Evolutionary conservation across 2,797 vertebrate species (phyloP).

Genomic region (Steatocranus sp.): DNA sequence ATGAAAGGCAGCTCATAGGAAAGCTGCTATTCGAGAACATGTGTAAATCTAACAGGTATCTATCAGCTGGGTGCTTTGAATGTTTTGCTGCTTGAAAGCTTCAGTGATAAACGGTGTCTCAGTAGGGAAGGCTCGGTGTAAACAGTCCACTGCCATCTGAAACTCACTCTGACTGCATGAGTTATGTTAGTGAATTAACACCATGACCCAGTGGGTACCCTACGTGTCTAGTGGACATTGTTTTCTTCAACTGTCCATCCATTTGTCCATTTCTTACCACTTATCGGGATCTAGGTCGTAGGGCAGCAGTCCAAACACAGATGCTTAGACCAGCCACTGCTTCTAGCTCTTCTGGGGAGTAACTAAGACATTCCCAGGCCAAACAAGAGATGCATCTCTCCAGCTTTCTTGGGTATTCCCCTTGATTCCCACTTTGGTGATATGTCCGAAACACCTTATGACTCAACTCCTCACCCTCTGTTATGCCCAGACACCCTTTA

Average conservation of each 20-base stretch:
- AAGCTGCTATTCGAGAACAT: slow-evolving; percentile 42
- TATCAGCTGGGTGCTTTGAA: slow-evolving; percentile 32
- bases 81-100: slow-evolving; percentile 29
- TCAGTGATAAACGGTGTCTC: slow-evolving; percentile 25
- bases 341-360: neutral
- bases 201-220: neutral
- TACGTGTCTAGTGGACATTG: neutral
- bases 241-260: neutral
- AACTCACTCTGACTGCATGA: neutral
- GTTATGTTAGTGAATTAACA: slow-evolving; percentile 10
- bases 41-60: slow-evolving; percentile 61
- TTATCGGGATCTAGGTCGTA: neutral
- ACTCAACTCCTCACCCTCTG: neutral
- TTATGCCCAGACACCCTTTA: neutral
- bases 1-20: slow-evolving; percentile 43
- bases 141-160: slow-evolving; percentile 15
- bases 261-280: neutral
- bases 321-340: neutral
- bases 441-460: neutral
- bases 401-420: neutral
- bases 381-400: neutral
- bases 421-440: neutral
- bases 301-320: neutral
- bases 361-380: neutral
- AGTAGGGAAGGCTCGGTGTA: neutral